Evolutionary conservation across 2,113 vertebrate genomes (phyloP).

Genomic region (Pseudorasbora parva): DNA sequence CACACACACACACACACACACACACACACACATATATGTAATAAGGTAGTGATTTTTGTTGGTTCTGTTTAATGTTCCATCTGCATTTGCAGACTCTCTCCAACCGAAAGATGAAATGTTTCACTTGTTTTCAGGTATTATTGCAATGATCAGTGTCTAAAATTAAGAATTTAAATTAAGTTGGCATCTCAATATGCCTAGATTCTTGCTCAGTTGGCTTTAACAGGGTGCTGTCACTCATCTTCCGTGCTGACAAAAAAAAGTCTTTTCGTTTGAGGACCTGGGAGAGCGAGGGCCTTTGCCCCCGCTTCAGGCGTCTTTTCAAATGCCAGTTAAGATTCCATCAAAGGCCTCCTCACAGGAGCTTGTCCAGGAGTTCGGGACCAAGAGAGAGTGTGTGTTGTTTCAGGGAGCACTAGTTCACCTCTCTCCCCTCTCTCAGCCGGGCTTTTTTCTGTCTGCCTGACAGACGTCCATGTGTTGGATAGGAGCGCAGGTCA

Average conservation of each 20-base stretch:
- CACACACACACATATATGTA: too few relatives aligned
- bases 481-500: conserved; percentile 47
- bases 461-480: conserved; percentile 54
- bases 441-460: conserved; percentile 50
- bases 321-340: conserved; percentile 60
- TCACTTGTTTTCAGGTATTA: not conserved
- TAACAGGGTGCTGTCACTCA: conserved; percentile 66
- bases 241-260: conserved; percentile 76
- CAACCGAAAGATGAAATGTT: not conserved
- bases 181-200: conserved; percentile 8
- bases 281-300: conserved; percentile 70
- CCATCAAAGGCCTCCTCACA: conserved; percentile 55
- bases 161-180: conserved; percentile 10
- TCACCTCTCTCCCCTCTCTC: conserved; percentile 35
- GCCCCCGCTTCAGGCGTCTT: conserved; percentile 58
- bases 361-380: conserved; percentile 45
- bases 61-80: not conserved
- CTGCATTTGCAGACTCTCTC: not conserved
- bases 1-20: too few relatives aligned
- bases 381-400: conserved; percentile 34
- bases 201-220: conserved; percentile 12
- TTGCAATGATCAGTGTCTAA: not conserved
- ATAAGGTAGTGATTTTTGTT: not conserved
- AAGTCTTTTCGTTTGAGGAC: conserved; percentile 83
- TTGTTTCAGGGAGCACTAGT: conserved; percentile 36